Evolutionary conservation across 30 jellyfish, hydroid and myxozoan species (phyloP).

Genomic region (Clytia hemisphaerica): DNA sequence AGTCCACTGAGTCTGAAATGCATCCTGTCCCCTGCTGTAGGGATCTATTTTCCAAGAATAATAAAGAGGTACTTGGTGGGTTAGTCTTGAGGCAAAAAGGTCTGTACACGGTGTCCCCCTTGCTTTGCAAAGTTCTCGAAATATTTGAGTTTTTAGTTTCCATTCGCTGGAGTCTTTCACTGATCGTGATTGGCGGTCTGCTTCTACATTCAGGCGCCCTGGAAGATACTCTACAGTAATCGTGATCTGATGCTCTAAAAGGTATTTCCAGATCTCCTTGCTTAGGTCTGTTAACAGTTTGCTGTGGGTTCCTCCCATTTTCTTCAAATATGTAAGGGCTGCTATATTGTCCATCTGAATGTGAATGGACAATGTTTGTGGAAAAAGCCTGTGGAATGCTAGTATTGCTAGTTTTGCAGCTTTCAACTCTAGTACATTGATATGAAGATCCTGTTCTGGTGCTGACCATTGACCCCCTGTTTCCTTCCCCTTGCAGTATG

Average conservation of each 20-base stretch:
- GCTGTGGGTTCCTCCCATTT: not conserved
- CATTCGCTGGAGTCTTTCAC: constrained; percentile 28
- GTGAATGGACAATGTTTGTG: not conserved
- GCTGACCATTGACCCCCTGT: not conserved
- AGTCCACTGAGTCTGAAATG: not conserved
- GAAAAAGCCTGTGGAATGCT: not conserved
- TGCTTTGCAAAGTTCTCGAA: constrained; percentile 4
- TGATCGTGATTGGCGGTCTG: constrained; percentile 28
- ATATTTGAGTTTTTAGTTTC: constrained; percentile 13
- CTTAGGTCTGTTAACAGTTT: not conserved
- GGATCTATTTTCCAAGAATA: not conserved
- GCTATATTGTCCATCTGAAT: not conserved
- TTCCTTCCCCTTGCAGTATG: constrained; percentile 3
- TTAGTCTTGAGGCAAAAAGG: no score
- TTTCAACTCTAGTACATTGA: not conserved
- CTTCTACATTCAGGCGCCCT: constrained; percentile 15
- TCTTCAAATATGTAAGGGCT: constrained; percentile 1
- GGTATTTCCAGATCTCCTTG: constrained; percentile 22
- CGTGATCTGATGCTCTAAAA: constrained; percentile 31
- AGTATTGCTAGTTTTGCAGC: not conserved
- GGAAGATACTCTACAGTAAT: constrained; percentile 40
- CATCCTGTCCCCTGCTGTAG: not conserved
- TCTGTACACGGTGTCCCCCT: constrained; percentile 22
- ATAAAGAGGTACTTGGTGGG: not conserved
- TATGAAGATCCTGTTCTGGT: not conserved